Evolutionary conservation across 2,113 vertebrate genomes (phyloP).

Genomic region (Pampusana beccarii): DNA sequence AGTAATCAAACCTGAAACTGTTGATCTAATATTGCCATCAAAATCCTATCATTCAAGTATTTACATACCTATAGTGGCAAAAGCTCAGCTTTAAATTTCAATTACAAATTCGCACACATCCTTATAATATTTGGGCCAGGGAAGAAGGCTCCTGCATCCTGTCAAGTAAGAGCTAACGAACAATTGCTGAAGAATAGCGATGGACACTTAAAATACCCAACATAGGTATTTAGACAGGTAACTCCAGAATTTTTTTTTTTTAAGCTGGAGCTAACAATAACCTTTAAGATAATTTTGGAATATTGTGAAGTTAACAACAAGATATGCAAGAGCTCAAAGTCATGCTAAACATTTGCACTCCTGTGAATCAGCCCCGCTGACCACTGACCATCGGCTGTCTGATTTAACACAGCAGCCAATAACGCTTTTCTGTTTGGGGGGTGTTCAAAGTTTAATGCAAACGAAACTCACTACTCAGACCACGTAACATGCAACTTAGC

Average conservation of each 20-base stretch:
- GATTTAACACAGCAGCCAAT: neutral
- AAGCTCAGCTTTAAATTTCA: neutral
- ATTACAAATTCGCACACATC: neutral
- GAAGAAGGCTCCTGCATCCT: neutral
- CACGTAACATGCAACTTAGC: neutral
- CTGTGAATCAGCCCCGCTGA: neutral
- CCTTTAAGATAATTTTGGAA: neutral
- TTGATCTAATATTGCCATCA: neutral
- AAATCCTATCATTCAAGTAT: neutral
- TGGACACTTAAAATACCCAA: neutral
- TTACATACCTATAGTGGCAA: neutral
- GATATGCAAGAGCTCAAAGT: neutral
- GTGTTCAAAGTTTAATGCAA: neutral
- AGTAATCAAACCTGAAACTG: neutral
- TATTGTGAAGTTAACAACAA: neutral
- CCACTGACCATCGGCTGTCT: neutral
- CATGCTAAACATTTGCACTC: neutral
- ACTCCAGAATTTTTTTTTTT: neutral
- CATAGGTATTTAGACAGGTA: neutral
- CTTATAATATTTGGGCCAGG: neutral
- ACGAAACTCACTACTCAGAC: neutral
- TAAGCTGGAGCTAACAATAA: neutral
- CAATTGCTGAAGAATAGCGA: neutral
- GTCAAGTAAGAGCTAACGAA: neutral
- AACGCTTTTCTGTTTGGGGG: neutral